A percentile compares a stretch with the other conserved stretches of the same genome.
These are phyloP conservation scores for Octonoba sinensis DNA, from an alignment of 2,888 invertebrate species.

Conservation along the genomic window DNA sequence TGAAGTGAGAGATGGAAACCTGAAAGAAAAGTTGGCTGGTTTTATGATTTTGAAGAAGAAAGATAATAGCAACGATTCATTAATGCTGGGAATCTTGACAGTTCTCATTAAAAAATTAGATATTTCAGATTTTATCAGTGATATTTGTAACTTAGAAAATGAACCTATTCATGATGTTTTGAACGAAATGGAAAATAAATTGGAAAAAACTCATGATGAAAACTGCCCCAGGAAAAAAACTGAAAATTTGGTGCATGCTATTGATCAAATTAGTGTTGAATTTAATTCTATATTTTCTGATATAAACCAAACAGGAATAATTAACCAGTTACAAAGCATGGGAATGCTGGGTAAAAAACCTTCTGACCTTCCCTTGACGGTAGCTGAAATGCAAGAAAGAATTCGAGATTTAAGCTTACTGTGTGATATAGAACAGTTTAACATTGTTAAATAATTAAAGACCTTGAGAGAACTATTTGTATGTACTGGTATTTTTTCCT, in stretches of 20 bases:
- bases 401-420: conserved; percentile 35
- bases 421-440: conserved; percentile 15
- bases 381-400: conserved; percentile 31
- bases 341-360: not conserved
- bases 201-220: conserved; percentile 23
- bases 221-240: conserved; percentile 35
- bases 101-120: not conserved
- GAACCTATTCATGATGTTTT: too few relatives aligned
- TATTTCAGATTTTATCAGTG: not conserved
- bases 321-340: not conserved
- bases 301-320: conserved; percentile 13
- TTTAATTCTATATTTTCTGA: conserved; percentile 39
- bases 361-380: not conserved
- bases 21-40: not conserved
- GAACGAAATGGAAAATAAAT: not conserved
- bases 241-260: conserved; percentile 19
- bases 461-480: too few relatives aligned
- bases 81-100: not conserved
- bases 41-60: not conserved
- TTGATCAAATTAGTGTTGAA: conserved; percentile 35
- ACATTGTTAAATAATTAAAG: not conserved
- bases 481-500: too few relatives aligned
- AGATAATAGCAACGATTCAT: not conserved
- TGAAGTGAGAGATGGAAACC: not conserved
- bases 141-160: too few relatives aligned